These are phyloP conservation scores for Mycetomoellerius zeteki DNA, from an alignment of 1,140 invertebrate species.

Conservation along the genomic window DNA sequence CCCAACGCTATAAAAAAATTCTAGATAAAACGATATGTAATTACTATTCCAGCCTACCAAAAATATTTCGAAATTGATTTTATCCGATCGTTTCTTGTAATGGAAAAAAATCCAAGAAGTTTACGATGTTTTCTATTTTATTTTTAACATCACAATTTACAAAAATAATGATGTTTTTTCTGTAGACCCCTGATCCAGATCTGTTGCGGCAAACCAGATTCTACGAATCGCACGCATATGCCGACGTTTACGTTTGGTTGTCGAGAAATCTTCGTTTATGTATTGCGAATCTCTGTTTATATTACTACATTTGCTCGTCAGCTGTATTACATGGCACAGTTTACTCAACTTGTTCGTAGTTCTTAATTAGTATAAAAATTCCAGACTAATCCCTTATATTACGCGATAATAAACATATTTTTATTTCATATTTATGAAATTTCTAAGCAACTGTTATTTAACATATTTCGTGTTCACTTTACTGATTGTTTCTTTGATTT, in stretches of 20 bases:
- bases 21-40: background rate
- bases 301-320: conserved; percentile 73
- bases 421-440: background rate
- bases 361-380: background rate
- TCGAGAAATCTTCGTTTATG: conserved; percentile 70
- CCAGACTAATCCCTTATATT: background rate
- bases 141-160: background rate
- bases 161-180: conserved; percentile 28
- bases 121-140: background rate
- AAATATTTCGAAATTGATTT: conserved; percentile 1
- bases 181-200: background rate
- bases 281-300: conserved; percentile 71
- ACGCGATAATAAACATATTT: background rate
- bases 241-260: conserved; percentile 63
- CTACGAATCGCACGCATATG: conserved; percentile 47
- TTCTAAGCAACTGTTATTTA: background rate
- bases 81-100: background rate
- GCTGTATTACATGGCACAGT: conserved; percentile 64
- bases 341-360: conserved; percentile 59
- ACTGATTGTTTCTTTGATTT: background rate
- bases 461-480: background rate
- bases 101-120: background rate
- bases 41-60: background rate
- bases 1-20: conserved; percentile 4
- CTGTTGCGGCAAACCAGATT: conserved; percentile 22